Percentiles rank a stretch among this genome's conserved stretches.
phyloP scores from a whole-genome alignment of 35 echinoderm and acorn worm genomes.

The Strongylocentrotus purpuratus region DNA sequence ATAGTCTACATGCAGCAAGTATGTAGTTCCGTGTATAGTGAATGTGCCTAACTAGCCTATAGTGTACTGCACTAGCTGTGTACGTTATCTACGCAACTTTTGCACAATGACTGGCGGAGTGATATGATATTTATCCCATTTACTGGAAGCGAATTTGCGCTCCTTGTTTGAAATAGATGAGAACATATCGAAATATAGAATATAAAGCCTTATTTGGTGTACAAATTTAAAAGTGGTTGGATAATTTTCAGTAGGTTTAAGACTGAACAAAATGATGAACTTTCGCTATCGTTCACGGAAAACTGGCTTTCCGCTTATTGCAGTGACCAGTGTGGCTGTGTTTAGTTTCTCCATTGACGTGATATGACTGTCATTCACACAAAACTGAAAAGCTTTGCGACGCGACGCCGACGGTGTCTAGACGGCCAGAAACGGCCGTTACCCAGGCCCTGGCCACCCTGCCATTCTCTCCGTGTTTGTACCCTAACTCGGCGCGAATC shows the following conservation, averaged over 20 bases:
- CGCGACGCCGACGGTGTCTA: no score
- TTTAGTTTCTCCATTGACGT: no score
- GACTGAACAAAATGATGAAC: not conserved
- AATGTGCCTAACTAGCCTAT: not conserved
- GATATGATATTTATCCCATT: conserved; percentile 17
- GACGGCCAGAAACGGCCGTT: no score
- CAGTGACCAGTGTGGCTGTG: no score
- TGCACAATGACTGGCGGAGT: conserved; percentile 14
- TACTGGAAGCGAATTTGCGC: not conserved
- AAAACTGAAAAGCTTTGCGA: no score
- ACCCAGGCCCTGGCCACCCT: no score
- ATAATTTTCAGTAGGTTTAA: not conserved
- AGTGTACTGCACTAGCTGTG: no score
- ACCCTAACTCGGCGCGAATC: no score
- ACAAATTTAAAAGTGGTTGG: not conserved
- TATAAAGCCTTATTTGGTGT: not conserved
- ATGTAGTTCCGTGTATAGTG: not conserved
- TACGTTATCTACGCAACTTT: not conserved
- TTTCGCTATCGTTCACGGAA: not conserved
- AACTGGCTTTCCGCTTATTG: no score
- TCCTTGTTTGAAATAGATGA: not conserved
- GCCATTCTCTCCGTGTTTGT: no score
- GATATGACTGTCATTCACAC: no score
- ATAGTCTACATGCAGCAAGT: not conserved
- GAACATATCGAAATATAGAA: not conserved